Evolutionary conservation across 53 echinoderm and acorn worm species (phyloP).

Genomic region (Paracentrotus lividus): DNA sequence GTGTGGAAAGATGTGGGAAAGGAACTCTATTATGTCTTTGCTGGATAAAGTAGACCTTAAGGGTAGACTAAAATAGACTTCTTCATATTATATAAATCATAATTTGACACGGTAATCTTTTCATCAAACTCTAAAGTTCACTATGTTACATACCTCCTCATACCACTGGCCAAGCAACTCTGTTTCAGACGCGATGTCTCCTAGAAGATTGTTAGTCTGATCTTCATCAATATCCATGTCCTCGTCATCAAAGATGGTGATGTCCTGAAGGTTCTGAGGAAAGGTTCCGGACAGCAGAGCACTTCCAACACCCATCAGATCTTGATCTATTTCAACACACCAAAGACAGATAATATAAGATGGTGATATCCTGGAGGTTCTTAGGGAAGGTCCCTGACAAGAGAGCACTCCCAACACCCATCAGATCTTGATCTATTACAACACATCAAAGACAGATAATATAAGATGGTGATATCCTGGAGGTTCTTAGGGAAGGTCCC

Average conservation of each 20-base stretch:
- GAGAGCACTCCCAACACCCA: too few species aligned
- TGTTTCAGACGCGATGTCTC: constrained; percentile 83
- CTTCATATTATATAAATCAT: not conserved
- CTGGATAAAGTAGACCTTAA: too few species aligned
- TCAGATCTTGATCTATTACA: too few species aligned
- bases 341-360: not conserved
- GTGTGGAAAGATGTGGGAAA: not conserved
- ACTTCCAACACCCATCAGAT: constrained; percentile 46
- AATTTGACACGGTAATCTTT: not conserved
- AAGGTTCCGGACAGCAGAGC: constrained; percentile 18
- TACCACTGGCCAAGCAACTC: constrained; percentile 93
- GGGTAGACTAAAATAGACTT: too few species aligned
- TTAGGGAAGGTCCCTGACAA: too few species aligned
- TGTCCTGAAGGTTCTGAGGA: constrained; percentile 67
- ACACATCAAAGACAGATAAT: not conserved
- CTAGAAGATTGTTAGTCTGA: constrained; percentile 70
- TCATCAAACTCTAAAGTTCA: not conserved
- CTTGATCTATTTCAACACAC: constrained; percentile 52
- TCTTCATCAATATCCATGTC: constrained; percentile 98
- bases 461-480: constrained; percentile 79
- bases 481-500: constrained; percentile 48
- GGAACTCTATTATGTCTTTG: too few species aligned
- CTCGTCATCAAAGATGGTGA: constrained; percentile 88
- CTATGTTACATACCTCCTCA: constrained; percentile 95
- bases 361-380: too few species aligned